Percentiles rank a stretch among this genome's conserved stretches.
phyloP scores from a whole-genome alignment of 1,140 invertebrate genomes.

The Alviniconcha marisindica region DNA sequence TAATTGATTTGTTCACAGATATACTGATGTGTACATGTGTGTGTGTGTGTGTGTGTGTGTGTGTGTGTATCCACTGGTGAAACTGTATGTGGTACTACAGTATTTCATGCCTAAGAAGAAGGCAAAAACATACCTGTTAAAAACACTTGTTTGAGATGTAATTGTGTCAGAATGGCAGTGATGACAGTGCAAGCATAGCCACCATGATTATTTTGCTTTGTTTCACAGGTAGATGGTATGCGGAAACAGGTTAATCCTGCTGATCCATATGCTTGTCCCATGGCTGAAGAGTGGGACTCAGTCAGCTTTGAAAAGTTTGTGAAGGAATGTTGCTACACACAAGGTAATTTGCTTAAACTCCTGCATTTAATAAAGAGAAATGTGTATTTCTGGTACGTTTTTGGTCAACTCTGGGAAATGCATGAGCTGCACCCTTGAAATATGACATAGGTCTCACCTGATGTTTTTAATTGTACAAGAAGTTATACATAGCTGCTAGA shows the following conservation, averaged over 20 bases:
- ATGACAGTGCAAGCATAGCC: too few relatives aligned
- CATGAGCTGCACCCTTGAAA: too few relatives aligned
- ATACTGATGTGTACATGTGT: neutral
- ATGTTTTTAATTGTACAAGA: too few relatives aligned
- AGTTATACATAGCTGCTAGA: too few relatives aligned
- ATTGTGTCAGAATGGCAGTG: too few relatives aligned
- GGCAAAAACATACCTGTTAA: neutral
- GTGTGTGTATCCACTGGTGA: neutral
- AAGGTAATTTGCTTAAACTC: too few relatives aligned
- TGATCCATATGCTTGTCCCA: constrained; percentile 69
- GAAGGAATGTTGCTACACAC: constrained; percentile 59
- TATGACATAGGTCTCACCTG: too few relatives aligned
- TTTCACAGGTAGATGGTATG: constrained; percentile 68
- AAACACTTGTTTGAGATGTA: neutral
- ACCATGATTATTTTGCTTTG: constrained; percentile 4
- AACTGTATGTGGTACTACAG: neutral
- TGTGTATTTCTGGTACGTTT: too few relatives aligned
- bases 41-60: constrained; percentile 8
- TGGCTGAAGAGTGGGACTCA: constrained; percentile 70
- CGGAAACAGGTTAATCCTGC: constrained; percentile 61
- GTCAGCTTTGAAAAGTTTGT: constrained; percentile 70
- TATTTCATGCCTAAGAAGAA: neutral
- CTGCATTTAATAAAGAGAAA: too few relatives aligned
- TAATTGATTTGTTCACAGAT: neutral
- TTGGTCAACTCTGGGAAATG: too few relatives aligned